Evolutionary conservation across 2,113 vertebrate genomes (phyloP).

Genomic region (Lonchura striata): DNA sequence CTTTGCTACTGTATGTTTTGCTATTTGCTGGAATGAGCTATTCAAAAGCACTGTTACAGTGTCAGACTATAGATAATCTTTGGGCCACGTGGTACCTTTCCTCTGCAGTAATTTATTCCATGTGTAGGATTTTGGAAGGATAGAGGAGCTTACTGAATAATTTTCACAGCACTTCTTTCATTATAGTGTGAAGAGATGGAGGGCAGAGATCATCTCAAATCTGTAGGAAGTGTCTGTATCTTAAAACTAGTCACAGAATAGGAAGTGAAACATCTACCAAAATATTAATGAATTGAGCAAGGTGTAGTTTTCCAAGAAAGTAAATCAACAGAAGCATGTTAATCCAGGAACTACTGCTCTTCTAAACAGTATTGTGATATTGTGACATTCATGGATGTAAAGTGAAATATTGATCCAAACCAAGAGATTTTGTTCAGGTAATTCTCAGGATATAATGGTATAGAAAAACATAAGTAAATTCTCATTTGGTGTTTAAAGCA

Average conservation of each 20-base stretch:
- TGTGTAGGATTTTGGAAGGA: background rate
- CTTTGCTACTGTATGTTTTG: background rate
- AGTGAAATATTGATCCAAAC: background rate
- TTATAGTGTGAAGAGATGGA: background rate
- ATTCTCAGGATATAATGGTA: background rate
- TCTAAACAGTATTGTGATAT: background rate
- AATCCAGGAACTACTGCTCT: background rate
- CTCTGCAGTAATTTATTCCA: background rate
- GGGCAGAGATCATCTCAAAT: slow-evolving; percentile 14
- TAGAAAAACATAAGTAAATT: background rate
- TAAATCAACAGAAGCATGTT: background rate
- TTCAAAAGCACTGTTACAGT: background rate
- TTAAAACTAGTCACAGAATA: background rate
- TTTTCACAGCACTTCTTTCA: background rate
- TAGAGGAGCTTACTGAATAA: background rate
- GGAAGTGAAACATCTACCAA: background rate
- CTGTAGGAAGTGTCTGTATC: background rate
- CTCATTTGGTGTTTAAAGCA: background rate
- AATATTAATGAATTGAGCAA: background rate
- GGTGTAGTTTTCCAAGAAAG: background rate
- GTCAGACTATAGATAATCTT: background rate
- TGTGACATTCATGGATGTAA: background rate
- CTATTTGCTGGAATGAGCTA: background rate
- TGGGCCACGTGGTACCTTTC: background rate
- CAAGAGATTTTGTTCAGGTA: background rate